Percentiles rank a stretch among this genome's conserved stretches.
These are phyloP conservation scores for Arctopsyche grandis DNA, from an alignment of 1,140 invertebrate species.

Conservation along the genomic window DNA sequence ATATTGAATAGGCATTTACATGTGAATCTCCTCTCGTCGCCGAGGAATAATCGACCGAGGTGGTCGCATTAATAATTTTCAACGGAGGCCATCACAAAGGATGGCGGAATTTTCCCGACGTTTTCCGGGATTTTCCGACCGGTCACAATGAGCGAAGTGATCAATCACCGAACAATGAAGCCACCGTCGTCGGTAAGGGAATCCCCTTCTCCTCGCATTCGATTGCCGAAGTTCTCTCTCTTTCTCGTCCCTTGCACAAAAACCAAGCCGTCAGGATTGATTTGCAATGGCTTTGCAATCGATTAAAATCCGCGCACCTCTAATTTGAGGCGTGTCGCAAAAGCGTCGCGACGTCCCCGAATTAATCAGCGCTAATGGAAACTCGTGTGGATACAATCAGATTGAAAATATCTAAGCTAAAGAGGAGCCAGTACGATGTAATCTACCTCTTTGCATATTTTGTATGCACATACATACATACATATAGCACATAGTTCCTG, in stretches of 20 bases:
- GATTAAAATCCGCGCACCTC: constrained; percentile 38
- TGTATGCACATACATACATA: neutral
- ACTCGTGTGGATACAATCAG: neutral
- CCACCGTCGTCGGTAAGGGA: constrained; percentile 3
- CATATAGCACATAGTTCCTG: too few species aligned
- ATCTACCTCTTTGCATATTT: too few species aligned
- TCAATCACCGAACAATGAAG: constrained; percentile 52
- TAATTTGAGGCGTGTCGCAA: constrained; percentile 4
- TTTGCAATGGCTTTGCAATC: constrained; percentile 4
- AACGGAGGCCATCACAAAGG: constrained; percentile 26
- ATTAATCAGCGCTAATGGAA: constrained; percentile 39
- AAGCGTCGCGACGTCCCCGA: constrained; percentile 3
- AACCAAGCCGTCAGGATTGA: constrained; percentile 26
- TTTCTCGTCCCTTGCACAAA: neutral
- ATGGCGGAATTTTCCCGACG: neutral
- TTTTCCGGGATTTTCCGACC: constrained; percentile 34
- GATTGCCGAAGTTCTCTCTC: neutral
- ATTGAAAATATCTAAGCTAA: neutral
- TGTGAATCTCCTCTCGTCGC: too few species aligned
- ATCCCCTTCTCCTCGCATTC: neutral
- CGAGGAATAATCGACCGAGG: neutral
- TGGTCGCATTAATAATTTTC: constrained; percentile 50
- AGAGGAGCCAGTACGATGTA: too few species aligned
- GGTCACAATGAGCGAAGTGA: constrained; percentile 48
- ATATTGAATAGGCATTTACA: too few species aligned